Evolutionary conservation across 2,797 vertebrate species (phyloP).

Genomic region (Cheirogaleus major): DNA sequence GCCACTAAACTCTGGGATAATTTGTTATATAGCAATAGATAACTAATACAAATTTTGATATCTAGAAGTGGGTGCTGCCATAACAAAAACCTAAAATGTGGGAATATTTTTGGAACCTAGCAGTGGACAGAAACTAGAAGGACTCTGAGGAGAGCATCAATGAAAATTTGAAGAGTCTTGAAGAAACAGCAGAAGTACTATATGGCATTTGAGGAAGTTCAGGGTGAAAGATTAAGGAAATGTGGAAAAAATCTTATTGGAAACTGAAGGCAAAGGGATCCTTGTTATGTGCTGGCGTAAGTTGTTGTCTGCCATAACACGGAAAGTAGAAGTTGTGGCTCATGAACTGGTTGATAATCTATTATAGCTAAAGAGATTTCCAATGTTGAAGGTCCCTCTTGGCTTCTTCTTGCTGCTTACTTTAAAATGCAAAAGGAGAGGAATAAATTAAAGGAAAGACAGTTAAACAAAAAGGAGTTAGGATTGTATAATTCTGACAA

Average conservation of each 20-base stretch:
- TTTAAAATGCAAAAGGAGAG: not conserved
- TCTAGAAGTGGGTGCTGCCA: not conserved
- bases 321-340: not conserved
- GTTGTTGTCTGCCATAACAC: not conserved
- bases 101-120: not conserved
- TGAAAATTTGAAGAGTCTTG: not conserved
- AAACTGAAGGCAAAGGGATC: not conserved
- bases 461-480: slow-evolving; percentile 18
- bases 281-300: not conserved
- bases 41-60: not conserved
- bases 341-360: not conserved
- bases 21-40: not conserved
- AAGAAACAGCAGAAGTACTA: not conserved
- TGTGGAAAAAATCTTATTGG: not conserved
- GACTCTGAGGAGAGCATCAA: not conserved
- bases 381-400: not conserved
- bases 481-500: not conserved
- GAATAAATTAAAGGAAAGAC: not conserved
- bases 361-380: not conserved
- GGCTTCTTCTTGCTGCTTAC: not conserved
- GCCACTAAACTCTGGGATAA: not conserved
- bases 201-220: not conserved
- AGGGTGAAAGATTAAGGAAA: not conserved
- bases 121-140: not conserved
- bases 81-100: not conserved